Evolutionary conservation across 2,888 invertebrate genomes (phyloP).

Genomic region (Drosophila sordidapex): DNA sequence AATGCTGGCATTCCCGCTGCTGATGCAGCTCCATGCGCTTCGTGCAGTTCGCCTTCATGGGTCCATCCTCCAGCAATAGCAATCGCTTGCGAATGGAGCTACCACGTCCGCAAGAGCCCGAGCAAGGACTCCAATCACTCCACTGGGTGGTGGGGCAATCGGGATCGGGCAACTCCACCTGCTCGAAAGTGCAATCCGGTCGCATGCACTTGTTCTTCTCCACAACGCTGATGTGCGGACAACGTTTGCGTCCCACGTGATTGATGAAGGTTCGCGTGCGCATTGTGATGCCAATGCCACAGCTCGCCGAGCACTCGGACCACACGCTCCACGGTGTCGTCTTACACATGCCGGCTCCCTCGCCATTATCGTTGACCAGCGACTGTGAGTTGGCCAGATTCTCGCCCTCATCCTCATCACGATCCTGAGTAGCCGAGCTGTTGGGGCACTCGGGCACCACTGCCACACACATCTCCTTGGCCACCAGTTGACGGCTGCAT

Average conservation of each 20-base stretch:
- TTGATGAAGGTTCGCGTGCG: conserved; percentile 91
- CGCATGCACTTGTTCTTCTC: conserved; percentile 92
- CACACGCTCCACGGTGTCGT: conserved; percentile 83
- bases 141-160: conserved; percentile 93
- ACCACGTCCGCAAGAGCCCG: conserved; percentile 93
- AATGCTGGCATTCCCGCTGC: conserved; percentile 89
- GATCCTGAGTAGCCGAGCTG: conserved; percentile 87
- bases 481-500: conserved; percentile 90
- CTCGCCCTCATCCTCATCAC: conserved; percentile 84
- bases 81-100: conserved; percentile 90
- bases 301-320: conserved; percentile 94
- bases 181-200: conserved; percentile 87
- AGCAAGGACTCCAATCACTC: conserved; percentile 97
- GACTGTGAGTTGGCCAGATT: conserved; percentile 82
- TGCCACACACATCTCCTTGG: conserved; percentile 96
- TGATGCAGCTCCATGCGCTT: conserved; percentile 90
- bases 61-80: conserved; percentile 88
- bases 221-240: conserved; percentile 90
- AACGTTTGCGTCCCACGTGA: conserved; percentile 92
- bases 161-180: conserved; percentile 85
- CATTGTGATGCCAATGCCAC: conserved; percentile 92
- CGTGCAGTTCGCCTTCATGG: conserved; percentile 88
- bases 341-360: conserved; percentile 83
- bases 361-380: conserved; percentile 81
- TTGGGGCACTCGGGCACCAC: conserved; percentile 88